Percentiles rank a stretch among this genome's conserved stretches.
Evolutionary conservation across 2,888 invertebrate genomes (phyloP).

Genomic region (Drosophila crucigera): DNA sequence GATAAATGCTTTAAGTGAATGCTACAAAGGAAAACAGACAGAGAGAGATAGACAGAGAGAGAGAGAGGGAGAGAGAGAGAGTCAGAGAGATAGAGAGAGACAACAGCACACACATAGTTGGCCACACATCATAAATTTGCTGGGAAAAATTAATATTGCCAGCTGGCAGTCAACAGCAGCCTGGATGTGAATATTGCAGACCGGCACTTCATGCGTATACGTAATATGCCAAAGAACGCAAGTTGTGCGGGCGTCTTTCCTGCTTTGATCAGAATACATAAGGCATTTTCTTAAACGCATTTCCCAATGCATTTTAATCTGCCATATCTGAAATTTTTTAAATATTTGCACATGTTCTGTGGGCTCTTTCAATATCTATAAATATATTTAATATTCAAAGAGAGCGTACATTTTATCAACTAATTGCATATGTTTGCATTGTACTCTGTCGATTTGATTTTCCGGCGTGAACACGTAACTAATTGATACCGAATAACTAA

Average conservation of each 20-base stretch:
- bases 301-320: slow-evolving; percentile 42
- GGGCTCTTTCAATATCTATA: slow-evolving; percentile 11
- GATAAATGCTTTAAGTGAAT: slow-evolving; percentile 45
- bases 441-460: slow-evolving; percentile 9
- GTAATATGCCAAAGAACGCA: slow-evolving; percentile 55
- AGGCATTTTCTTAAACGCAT: slow-evolving; percentile 56
- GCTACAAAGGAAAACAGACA: neutral
- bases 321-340: slow-evolving; percentile 28
- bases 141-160: slow-evolving; percentile 66
- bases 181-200: slow-evolving; percentile 1
- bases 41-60: neutral
- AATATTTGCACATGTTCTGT: slow-evolving; percentile 8
- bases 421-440: slow-evolving; percentile 22
- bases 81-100: neutral
- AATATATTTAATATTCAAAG: neutral
- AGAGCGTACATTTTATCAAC: slow-evolving; percentile 15
- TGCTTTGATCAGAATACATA: slow-evolving; percentile 44
- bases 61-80: neutral
- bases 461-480: neutral
- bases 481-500: neutral
- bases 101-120: slow-evolving; percentile 12
- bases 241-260: slow-evolving; percentile 31
- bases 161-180: slow-evolving; percentile 56
- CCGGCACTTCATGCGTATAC: slow-evolving; percentile 58
- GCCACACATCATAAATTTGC: slow-evolving; percentile 71